Conservation (phyloP, 2,888 invertebrate genomes). For the Zygaena filipendulae region DNA sequence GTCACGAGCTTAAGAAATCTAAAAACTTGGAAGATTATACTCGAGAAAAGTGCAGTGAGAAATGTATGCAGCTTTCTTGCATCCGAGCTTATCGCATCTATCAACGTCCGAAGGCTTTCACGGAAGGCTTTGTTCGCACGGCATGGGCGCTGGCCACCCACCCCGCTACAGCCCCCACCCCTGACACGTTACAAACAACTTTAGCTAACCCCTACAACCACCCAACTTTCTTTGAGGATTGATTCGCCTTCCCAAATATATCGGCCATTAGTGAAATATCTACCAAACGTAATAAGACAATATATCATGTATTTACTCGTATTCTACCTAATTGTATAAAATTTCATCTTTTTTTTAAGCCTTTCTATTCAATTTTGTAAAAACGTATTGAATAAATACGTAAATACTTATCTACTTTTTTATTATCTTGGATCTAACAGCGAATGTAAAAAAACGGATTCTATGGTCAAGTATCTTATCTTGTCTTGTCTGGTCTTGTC, state of each 20-base stretch:
- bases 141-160: slow-evolving; percentile 25
- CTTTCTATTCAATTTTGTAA: too few species aligned
- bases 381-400: too few species aligned
- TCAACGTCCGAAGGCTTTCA: slow-evolving; percentile 62
- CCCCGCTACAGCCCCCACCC: slow-evolving; percentile 26
- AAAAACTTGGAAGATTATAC: slow-evolving; percentile 28
- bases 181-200: slow-evolving; percentile 40
- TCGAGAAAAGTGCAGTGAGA: slow-evolving; percentile 49
- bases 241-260: slow-evolving; percentile 42
- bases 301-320: too few species aligned
- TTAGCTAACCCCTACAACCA: slow-evolving; percentile 40
- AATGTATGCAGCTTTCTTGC: slow-evolving; percentile 66
- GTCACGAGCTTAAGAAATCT: too few species aligned
- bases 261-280: slow-evolving; percentile 28
- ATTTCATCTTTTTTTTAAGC: too few species aligned
- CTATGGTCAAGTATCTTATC: too few species aligned
- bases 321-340: too few species aligned
- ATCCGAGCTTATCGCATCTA: slow-evolving; percentile 66
- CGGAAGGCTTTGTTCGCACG: slow-evolving; percentile 60
- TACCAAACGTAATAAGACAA: too few species aligned
- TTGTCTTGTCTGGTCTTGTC: too few species aligned
- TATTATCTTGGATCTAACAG: too few species aligned
- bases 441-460: too few species aligned
- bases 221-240: slow-evolving; percentile 49
- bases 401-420: too few species aligned